Percentiles rank a stretch among this genome's conserved stretches.
phyloP scores from a whole-genome alignment of 2,888 invertebrate species.

The Tetropium fuscum region DNA sequence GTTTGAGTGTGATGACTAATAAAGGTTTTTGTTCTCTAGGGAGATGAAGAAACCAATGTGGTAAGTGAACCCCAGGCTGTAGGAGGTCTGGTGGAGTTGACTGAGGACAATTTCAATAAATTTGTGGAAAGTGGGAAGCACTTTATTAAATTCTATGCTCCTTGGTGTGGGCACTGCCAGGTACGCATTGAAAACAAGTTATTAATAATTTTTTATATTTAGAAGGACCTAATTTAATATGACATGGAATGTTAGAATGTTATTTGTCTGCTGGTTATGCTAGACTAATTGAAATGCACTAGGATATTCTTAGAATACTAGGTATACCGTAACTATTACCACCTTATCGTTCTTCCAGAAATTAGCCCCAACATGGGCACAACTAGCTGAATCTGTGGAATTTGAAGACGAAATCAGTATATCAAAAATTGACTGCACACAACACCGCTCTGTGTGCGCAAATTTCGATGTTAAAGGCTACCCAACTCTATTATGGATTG shows the following conservation, averaged over 20 bases:
- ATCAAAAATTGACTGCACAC: conserved; percentile 88
- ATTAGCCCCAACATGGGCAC: conserved; percentile 88
- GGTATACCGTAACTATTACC: too few species aligned
- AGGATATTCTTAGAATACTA: too few species aligned
- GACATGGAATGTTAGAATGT: too few species aligned
- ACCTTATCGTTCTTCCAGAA: conserved; percentile 69
- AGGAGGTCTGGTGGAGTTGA: conserved; percentile 77
- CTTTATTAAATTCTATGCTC: conserved; percentile 92
- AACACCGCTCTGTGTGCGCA: conserved; percentile 79
- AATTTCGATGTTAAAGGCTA: conserved; percentile 88
- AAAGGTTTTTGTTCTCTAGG: conserved; percentile 44
- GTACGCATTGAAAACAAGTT: conserved; percentile 64
- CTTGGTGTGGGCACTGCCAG: conserved; percentile 93
- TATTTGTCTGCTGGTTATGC: too few species aligned
- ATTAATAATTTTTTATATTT: not conserved
- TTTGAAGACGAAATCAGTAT: conserved; percentile 77
- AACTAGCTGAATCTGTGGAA: conserved; percentile 78
- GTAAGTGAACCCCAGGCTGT: conserved; percentile 69
- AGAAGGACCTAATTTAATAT: too few species aligned
- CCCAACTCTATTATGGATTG: conserved; percentile 89
- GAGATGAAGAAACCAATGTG: conserved; percentile 53
- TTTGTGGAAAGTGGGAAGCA: conserved; percentile 80
- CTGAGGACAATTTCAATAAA: conserved; percentile 81
- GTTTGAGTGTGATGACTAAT: too few species aligned
- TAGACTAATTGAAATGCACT: too few species aligned